These are phyloP conservation scores for Gnathochromis pfefferi DNA, from an alignment of 2,113 vertebrate species.

Conservation along the genomic window DNA sequence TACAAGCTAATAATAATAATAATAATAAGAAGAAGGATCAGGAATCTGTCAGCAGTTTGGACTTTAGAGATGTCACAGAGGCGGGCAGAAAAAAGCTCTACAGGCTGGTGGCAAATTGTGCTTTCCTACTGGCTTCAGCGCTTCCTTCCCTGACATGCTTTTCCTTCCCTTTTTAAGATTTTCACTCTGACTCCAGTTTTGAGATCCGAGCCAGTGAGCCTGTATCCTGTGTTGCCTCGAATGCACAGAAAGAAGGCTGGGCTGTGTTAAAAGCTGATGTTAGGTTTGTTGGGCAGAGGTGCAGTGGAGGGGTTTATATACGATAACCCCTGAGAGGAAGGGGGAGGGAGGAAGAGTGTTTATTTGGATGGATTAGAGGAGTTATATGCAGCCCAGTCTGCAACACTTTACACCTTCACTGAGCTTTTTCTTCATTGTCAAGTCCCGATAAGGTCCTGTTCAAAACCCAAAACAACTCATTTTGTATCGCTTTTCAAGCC, in stretches of 20 bases:
- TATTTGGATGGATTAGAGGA: constrained; percentile 60
- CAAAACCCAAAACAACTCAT: neutral
- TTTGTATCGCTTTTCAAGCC: neutral
- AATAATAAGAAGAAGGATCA: fast-evolving
- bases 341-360: constrained; percentile 44
- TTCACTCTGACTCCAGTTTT: constrained; percentile 37
- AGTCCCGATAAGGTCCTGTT: neutral
- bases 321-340: constrained; percentile 50
- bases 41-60: neutral
- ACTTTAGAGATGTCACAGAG: neutral
- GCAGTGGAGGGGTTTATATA: constrained; percentile 10
- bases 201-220: constrained; percentile 35
- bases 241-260: constrained; percentile 16
- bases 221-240: constrained; percentile 49
- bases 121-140: constrained; percentile 47
- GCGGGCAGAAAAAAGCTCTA: constrained; percentile 6
- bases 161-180: constrained; percentile 34
- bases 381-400: constrained; percentile 22
- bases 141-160: constrained; percentile 63
- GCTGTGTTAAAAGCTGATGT: constrained; percentile 17
- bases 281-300: constrained; percentile 20
- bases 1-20: neutral
- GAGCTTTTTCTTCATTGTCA: constrained; percentile 25
- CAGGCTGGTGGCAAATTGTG: constrained; percentile 15
- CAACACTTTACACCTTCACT: constrained; percentile 8